Conservation (phyloP, 2,113 vertebrate species). For the Chionomys nivalis region DNA sequence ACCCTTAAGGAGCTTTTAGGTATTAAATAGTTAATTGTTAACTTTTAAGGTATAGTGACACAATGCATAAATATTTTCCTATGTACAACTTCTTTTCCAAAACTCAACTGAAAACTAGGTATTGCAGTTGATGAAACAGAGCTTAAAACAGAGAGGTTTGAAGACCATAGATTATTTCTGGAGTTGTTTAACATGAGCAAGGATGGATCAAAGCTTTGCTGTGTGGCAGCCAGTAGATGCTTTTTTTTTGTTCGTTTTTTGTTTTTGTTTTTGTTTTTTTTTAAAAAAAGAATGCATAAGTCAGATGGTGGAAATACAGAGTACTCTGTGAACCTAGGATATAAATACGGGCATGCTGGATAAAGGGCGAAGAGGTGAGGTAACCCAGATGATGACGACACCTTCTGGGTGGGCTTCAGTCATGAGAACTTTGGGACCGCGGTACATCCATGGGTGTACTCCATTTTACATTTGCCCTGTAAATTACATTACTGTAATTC, state of each 20-base stretch:
- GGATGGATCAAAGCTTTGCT: constrained; percentile 75
- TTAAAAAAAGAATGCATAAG: constrained; percentile 87
- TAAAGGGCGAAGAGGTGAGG: constrained; percentile 79
- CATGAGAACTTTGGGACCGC: constrained; percentile 31
- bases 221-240: constrained; percentile 80
- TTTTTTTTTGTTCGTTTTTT: too few species aligned
- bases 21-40: not conserved
- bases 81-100: not conserved
- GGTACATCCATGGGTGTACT: constrained; percentile 28
- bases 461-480: constrained; percentile 23
- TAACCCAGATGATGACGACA: constrained; percentile 83
- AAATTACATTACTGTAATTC: not conserved
- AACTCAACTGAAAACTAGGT: not conserved
- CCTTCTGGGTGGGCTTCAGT: constrained; percentile 17
- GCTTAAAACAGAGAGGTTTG: not conserved
- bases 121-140: not conserved
- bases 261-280: too few species aligned
- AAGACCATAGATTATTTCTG: constrained; percentile 18
- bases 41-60: constrained; percentile 1
- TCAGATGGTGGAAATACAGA: constrained; percentile 87
- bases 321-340: constrained; percentile 84
- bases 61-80: not conserved
- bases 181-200: constrained; percentile 68
- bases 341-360: constrained; percentile 78
- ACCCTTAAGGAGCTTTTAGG: not conserved